Evolutionary conservation across 2,888 invertebrate genomes (phyloP), one percentile per base, ranked within the genome.

Genomic region (Thecophora atra): DNA sequence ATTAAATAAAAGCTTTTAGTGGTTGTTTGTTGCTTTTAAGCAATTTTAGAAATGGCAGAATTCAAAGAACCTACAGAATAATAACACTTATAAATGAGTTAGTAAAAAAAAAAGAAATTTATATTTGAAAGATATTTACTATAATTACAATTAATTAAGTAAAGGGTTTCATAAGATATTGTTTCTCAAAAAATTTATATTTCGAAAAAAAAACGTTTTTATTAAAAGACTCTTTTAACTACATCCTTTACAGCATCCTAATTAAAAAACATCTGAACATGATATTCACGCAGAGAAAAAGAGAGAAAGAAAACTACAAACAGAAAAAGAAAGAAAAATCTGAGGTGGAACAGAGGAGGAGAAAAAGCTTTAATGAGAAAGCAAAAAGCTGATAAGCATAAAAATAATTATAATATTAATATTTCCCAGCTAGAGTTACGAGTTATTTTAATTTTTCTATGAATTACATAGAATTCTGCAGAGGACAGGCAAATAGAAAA

Each of bases 311-410:
- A 17, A 17, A 19, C 5, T 11, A 21, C 26, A 28, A 0, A 26
- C 1, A 7, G 24, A 13, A 6, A 28, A 4, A 2, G 17, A 58
- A 7, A 58, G 28, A 58, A 28, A 58, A 1, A 17, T 15, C 1
- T 4, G 19, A 11, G 19, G 19, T n/a, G 17, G 19, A 30, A 63
- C 11, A 28, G 21, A 63, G n/a, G 30, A 28, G 62, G 28, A n/a
- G 2, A 64, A 64, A 62, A 64, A 64, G 21, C 42, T 24, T 24
- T 64, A 64, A 64, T 64, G 64, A 64, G 28, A 24, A 11, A 58
- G 11, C 15, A 24, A 28, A 58, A 58, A 24, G 19, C 17, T 19
- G 19, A 52, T 19, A 19, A 13, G 17, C 6, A 19, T 52, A 52
- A 52, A 19, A 52, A 3, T 52, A 52, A 52, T 52, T 15, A 52